Evolutionary conservation across 1,140 invertebrate species (phyloP), one percentile per base, ranked within the genome.

Genomic region (Polyergus mexicanus): DNA sequence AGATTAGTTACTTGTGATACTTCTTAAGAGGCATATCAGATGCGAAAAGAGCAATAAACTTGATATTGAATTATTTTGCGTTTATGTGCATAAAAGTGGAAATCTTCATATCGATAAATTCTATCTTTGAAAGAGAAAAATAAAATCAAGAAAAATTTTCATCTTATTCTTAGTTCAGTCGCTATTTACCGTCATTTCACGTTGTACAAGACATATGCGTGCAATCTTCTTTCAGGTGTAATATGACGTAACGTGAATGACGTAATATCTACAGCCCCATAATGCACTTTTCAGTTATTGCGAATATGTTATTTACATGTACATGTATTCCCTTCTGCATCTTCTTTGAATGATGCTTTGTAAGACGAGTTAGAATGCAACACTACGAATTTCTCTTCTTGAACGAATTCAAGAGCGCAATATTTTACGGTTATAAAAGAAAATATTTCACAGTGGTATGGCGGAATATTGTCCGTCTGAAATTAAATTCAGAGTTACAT

Each of bases 271-370:
- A 47, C 78, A 60, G 3, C 38, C 13, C n/a, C 28, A 60, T 72
- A 83, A 74, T 81, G 47, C 25, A 83, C 68, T 83, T 83, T 81
- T 72, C 66, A 80, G 78, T 72, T 83, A 72, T 83, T 44, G 68
- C 78, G 38, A 62, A 72, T 81, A 81, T 81, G 19, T 58, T 71
- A 41, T 60, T 25, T 44, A 58, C 19, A 25, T 58, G 6, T 22
- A 47, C 66, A n/a, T 83, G n/a, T 60, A 35, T 38, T 72, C 25
- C n/a, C 38, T 28, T 81, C 51, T 32, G 25, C 68, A 60, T 83
- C 78, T 83, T 83, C 68, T 60, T 72, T 83, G 78, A 74, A 83
- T 60, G 68, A 83, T 72, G 54, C 68, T 83, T 74, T 54, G 78
- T 62, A 60, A 83, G 74, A 74, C 78, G 68, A 83, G 54, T 83